Evolutionary conservation across 2,797 vertebrate species (phyloP), one percentile per base, ranked within the genome.

Genomic region (Buphagus erythrorhynchus): DNA sequence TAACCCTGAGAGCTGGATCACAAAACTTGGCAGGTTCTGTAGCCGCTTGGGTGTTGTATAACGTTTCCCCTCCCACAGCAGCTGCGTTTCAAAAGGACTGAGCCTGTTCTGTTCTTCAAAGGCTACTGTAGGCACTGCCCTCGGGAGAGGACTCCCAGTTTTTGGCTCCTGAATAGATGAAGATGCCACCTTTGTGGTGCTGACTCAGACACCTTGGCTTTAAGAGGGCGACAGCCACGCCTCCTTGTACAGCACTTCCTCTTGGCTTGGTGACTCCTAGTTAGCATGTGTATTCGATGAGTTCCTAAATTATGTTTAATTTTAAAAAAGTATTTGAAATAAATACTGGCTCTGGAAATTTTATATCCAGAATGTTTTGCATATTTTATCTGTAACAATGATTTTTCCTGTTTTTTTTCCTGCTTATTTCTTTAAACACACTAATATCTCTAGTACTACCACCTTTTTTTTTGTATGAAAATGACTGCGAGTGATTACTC

Each of bases 41-140:
- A 38, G 31, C 74, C 82, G 25, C 85, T 40, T 1, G 13, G 31
- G 63, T 92, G 78, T 95, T 95, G 83, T 58, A 54, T 77, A 90
- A 91, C 29, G 14, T 61, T 42, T 43, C 42, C 54, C 38, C 52
- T 93, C 80, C 76, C 69, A 75, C 2, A 0, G 54, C 72, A 83
- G 68, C 68, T 86, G 61, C 5, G 4, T 93, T 96, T 96, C 76
- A 74, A 83, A 93, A 86, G 40, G 68, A 42, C 6, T 61, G 76
- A 90, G 61, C 45, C 6, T 68, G 38, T 85, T 90, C 68, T 65
- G 49, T 72, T 96, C 90, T 97, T 97, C 96, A 95, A 95, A 96
- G 91, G 36, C 78, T 89, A 55, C 71, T 51, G 38, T 45, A 87
- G 91, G 85, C 49, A 86, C 68, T 94, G 74, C 90, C 86, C 61